Conservation (phyloP, 2,113 vertebrate genomes). For the Scomber japonicus region DNA sequence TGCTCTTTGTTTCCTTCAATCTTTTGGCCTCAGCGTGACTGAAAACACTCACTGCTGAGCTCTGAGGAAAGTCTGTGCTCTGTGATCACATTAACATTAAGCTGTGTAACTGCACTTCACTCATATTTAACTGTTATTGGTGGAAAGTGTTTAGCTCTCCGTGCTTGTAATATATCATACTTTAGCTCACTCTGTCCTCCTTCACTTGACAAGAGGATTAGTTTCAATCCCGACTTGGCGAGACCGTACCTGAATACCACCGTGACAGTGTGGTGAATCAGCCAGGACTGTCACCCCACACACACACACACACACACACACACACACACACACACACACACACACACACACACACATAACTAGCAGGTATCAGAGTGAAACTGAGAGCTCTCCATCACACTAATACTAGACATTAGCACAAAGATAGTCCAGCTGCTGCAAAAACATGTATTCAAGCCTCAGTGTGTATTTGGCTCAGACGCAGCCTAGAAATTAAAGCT, state of each 20-base stretch:
- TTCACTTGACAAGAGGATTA: neutral
- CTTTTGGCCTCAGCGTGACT: too few species aligned
- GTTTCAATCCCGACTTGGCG: neutral
- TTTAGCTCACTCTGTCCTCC: neutral
- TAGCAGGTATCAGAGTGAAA: slow-evolving; percentile 46
- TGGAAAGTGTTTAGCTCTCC: neutral
- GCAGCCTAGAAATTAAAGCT: slow-evolving; percentile 24
- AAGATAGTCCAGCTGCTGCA: slow-evolving; percentile 15
- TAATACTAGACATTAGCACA: slow-evolving; percentile 32
- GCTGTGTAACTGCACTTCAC: neutral
- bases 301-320: neutral
- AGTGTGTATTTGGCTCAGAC: slow-evolving; percentile 22
- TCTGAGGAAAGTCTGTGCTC: too few species aligned
- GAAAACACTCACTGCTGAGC: too few species aligned
- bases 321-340: neutral
- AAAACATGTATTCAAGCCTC: slow-evolving; percentile 43
- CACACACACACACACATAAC: slow-evolving; percentile 13
- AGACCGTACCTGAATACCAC: neutral
- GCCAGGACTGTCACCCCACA: neutral
- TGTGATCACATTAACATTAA: neutral
- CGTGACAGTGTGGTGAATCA: slow-evolving; percentile 45
- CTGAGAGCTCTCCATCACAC: slow-evolving; percentile 47
- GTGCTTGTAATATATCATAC: neutral
- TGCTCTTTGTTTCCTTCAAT: too few species aligned
- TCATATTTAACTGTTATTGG: neutral